Evolutionary conservation across 2,797 vertebrate species (phyloP), one percentile per base, ranked within the genome.

Genomic region (Crypturellus tataupa): DNA sequence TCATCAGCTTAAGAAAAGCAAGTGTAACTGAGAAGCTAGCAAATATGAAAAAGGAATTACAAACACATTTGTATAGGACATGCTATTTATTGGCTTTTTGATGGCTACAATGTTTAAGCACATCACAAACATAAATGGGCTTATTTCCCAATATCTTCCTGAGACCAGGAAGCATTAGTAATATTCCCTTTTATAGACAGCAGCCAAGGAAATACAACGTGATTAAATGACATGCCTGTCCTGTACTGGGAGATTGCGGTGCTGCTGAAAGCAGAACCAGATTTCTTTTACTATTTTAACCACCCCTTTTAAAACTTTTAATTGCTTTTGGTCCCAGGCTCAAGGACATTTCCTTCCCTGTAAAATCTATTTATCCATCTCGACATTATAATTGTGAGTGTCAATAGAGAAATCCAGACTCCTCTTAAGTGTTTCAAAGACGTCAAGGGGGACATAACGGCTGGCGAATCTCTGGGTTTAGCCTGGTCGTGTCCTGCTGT

Each of bases 51-150:
- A 85, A 67, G 78, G 65, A 93, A 71, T 90, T 94, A 70, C 33
- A 65, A 82, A 93, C 80, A 63, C 19, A 8, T 94, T 84, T 77
- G 70, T 64, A 21, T 40, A 93, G 68, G 68, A 84, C 86, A 51
- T 51, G 75, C 21, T 85, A 35, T 96, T 93, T 94, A 77, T 42
- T 75, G 60, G 14, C 64, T 90, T 94, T 93, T 90, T 90, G 83
- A 82, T 80, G 44, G 89, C 71, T 93, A 8, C 71, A 49, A 58
- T 42, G 8, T 69, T 89, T 91, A 91, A 94, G 91, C 59, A 46
- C 71, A 86, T 94, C 89, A 85, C 94, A 96, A 94, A 88, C 80
- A 88, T 84, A 84, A 90, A 87, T 39, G 40, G 62, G 85, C 53
- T 95, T 95, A 91, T 93, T 91, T 91, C 53, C 13, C 71, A 62